Percentiles rank a stretch among this genome's conserved stretches.
These are phyloP conservation scores for Pasiphila rectangulata DNA, from an alignment of 2,888 invertebrate species.

Conservation along the genomic window DNA sequence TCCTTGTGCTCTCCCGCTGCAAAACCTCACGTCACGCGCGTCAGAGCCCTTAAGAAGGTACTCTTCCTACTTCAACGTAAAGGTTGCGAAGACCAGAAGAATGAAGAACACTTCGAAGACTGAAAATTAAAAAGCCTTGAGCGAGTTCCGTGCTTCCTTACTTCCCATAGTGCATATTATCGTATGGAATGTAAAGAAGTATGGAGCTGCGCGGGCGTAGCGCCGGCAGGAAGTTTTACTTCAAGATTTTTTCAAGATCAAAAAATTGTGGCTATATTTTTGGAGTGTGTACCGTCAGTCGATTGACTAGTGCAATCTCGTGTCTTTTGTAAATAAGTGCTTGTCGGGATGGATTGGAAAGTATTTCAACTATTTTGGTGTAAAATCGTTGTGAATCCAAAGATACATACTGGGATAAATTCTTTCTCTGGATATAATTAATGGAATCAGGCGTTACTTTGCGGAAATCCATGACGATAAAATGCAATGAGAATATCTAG, in stretches of 20 bases:
- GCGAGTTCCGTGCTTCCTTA: conserved; percentile 97
- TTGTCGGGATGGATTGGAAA: conserved; percentile 1
- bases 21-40: conserved; percentile 31
- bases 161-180: conserved; percentile 92
- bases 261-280: conserved; percentile 36
- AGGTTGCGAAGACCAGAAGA: conserved; percentile 33
- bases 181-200: conserved; percentile 99
- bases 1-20: conserved; percentile 40
- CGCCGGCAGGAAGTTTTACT: conserved; percentile 51
- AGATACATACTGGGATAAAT: too few species aligned
- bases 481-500: too few species aligned
- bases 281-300: conserved; percentile 17
- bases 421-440: too few species aligned
- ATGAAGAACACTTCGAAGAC: conserved; percentile 45
- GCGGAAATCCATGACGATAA: too few species aligned
- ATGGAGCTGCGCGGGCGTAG: conserved; percentile 87
- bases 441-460: too few species aligned
- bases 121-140: conserved; percentile 72
- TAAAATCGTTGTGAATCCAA: neutral
- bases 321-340: conserved; percentile 17
- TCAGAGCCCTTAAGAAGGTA: conserved; percentile 42
- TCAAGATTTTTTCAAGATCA: conserved; percentile 42
- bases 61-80: conserved; percentile 23
- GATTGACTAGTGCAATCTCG: conserved; percentile 14
- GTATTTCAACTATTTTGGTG: conserved; percentile 2